Percentiles rank a stretch among this genome's conserved stretches.
Evolutionary conservation across 2,113 vertebrate species (phyloP).

Genomic region (Hepsetus odoe): DNA sequence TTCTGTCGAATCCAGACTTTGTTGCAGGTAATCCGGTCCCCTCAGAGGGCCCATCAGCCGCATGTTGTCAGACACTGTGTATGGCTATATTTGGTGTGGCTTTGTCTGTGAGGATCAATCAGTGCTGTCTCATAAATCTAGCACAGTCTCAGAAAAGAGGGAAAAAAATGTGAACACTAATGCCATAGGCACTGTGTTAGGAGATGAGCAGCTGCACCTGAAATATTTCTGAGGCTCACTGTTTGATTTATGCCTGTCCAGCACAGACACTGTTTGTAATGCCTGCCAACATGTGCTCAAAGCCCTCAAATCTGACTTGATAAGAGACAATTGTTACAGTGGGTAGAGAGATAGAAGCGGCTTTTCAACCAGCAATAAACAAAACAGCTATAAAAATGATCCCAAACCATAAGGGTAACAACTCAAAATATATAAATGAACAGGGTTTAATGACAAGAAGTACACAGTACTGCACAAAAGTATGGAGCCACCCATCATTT

Average conservation of each 20-base stretch:
- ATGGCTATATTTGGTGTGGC: constrained; percentile 49
- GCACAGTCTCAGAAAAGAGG: constrained; percentile 41
- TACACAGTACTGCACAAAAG: too few species aligned
- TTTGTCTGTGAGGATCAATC: constrained; percentile 54
- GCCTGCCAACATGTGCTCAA: constrained; percentile 40
- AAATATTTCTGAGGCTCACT: constrained; percentile 45
- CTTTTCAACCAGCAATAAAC: not conserved
- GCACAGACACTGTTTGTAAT: constrained; percentile 55
- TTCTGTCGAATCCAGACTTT: constrained; percentile 39
- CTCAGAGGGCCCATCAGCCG: constrained; percentile 37
- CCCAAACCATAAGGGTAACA: not conserved
- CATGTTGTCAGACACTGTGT: constrained; percentile 36
- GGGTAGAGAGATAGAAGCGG: not conserved
- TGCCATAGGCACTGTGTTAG: constrained; percentile 36
- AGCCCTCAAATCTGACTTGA: constrained; percentile 25
- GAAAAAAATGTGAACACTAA: constrained; percentile 47
- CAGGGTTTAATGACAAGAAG: too few species aligned
- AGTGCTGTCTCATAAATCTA: constrained; percentile 51
- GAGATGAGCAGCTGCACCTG: constrained; percentile 46
- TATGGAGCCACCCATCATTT: too few species aligned
- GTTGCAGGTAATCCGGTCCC: constrained; percentile 37
- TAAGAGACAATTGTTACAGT: constrained; percentile 22
- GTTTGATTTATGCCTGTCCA: constrained; percentile 61
- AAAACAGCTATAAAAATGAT: not conserved
- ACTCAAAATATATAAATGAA: too few species aligned